Evolutionary conservation across 2,113 vertebrate species (phyloP), one percentile per base, ranked within the genome.

Genomic region (Pedetes capensis): DNA sequence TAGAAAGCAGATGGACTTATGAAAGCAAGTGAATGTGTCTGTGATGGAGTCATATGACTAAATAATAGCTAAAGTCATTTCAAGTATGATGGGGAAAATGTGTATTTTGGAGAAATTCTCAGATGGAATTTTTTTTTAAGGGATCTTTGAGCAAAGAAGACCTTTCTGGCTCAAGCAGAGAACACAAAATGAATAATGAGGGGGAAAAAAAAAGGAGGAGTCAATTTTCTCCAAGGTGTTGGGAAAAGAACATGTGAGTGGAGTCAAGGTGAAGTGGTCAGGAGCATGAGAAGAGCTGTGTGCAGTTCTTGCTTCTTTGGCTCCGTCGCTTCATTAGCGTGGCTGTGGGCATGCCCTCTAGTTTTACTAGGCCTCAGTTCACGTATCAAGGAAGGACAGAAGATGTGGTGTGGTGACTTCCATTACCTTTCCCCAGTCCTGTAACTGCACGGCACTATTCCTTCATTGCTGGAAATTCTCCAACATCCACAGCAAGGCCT

Each of bases 51-150:
- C 10, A 37, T 27, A 29, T 23, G 71, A 85, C 72, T 78, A 80
- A 92, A 68, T 66, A 89, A 69, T 64, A 78, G 10, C 32, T 84
- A 81, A 75, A 72, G 25, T 85, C 51, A 57, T 39, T 90, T 95
- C 27, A 91, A 20, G 37, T 81, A 55, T 42, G 59, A 53, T 72
- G 57, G 63, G 51, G 10, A 74, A 84, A 63, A 90, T 64, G 6
- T 69, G 3, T 69, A 29, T 86, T 37, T 84, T 91, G 20, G 20
- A 79, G 37, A 93, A 89, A 44, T 63, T 69, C 20, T 3, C 10
- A 53, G 27, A 34, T 76, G 27, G 14, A 39, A 91, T 78, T 74
- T 72, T 76, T 92, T n/a, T 55, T 87, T 29, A 86, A 47, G 32
- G 29, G 25, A 53, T 37, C 0, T 47, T 76, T 88, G 61, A 51